Base-by-base conservation (phyloP, 2,888 invertebrate genomes). In the Drosophila bunnanda region DNA sequence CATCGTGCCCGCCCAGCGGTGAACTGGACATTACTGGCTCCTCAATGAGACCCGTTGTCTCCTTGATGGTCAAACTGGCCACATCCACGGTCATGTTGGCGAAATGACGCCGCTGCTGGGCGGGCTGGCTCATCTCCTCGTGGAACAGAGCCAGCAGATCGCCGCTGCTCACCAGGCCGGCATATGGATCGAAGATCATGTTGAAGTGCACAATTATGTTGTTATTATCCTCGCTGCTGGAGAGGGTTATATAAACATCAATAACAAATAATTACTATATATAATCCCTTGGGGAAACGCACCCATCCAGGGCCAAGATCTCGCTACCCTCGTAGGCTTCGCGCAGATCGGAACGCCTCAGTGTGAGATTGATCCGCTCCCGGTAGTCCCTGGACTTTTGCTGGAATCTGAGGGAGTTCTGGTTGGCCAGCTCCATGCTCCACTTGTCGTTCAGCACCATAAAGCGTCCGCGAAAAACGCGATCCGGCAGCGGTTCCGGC, bases 261-360 rank as follows among this genome's bases (percentile, higher is more conserved):
- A 39, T 17, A 17, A 2, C 20, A 20, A 1, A 41, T 43, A 43
- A 22, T 22, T 43, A 22, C 4, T 4, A 13, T 48, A 30, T 30
- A 12, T 4, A n/a, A 4, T 20, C 8, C 4, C 17, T 6, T 5
- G 13, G 8, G 6, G 54, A 8, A 4, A 43, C 93, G 94, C 93
- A 97, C 97, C 96, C 97, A 92, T 97, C 97, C 57, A 97, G 94
- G 25, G 97, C 97, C 57, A 97, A 93, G 64, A 97, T 95, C 90
- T 97, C 97, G 32, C 96, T 95, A 25, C 95, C 94, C 71, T 96
- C 94, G 91, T 96, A 97, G 65, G 96, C 95, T 79, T 96, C 94
- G 77, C 95, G 94, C 39, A 97, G 93, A 81, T 95, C 94, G 60
- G 97, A 97, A 81, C 95, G 94, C 65, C 95, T 94, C 90, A 96